Evolutionary conservation across 1,140 invertebrate species (phyloP).

Genomic region (Bombus balteatus): DNA sequence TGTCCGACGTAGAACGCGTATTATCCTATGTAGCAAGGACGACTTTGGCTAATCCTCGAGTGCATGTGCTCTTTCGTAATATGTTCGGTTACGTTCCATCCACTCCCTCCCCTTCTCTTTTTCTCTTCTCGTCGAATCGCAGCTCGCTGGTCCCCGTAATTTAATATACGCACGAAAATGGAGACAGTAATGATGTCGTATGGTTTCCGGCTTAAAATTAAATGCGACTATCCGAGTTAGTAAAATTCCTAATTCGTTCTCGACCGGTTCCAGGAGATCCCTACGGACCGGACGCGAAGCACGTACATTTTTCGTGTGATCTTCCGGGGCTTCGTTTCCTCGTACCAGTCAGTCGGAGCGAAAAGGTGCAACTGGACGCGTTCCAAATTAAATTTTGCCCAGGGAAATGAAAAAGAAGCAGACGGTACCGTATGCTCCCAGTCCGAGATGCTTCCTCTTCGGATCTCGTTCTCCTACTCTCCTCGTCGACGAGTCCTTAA

Average conservation of each 20-base stretch:
- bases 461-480: not conserved
- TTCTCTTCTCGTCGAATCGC: constrained; percentile 50
- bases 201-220: constrained; percentile 83
- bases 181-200: constrained; percentile 81
- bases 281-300: constrained; percentile 58
- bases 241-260: constrained; percentile 82
- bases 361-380: constrained; percentile 79
- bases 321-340: constrained; percentile 80
- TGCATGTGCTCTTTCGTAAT: constrained; percentile 66
- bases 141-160: constrained; percentile 72
- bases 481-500: not conserved
- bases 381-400: constrained; percentile 81
- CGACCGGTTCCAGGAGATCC: constrained; percentile 66
- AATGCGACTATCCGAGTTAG: constrained; percentile 82
- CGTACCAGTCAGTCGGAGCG: constrained; percentile 63
- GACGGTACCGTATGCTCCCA: constrained; percentile 48
- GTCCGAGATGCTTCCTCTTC: constrained; percentile 9
- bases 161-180: constrained; percentile 81
- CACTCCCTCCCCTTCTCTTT: not conserved
- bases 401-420: constrained; percentile 75
- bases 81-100: constrained; percentile 30
- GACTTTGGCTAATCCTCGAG: constrained; percentile 70
- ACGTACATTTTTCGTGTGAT: constrained; percentile 82
- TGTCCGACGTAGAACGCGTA: constrained; percentile 30
- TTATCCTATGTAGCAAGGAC: constrained; percentile 48